These are phyloP conservation scores for Biston betularia DNA, from an alignment of 2,888 invertebrate species.

Conservation along the genomic window DNA sequence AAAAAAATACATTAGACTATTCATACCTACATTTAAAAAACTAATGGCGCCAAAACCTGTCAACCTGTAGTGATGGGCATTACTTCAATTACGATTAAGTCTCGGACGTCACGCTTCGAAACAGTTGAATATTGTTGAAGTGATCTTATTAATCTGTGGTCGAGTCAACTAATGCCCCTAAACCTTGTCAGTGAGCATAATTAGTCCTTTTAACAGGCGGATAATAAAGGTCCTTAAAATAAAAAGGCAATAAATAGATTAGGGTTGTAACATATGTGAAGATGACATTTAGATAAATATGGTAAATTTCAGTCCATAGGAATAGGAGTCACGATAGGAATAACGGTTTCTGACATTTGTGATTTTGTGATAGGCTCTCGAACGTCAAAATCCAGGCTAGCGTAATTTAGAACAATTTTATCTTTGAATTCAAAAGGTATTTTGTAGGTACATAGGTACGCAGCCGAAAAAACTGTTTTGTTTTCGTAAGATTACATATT, in stretches of 20 bases:
- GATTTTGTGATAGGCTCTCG: too few species aligned
- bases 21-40: constrained; percentile 31
- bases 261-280: constrained; percentile 28
- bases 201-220: constrained; percentile 55
- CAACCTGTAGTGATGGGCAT: constrained; percentile 56
- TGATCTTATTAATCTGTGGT: constrained; percentile 32
- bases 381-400: background rate
- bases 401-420: too few species aligned
- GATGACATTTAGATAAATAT: constrained; percentile 28
- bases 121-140: constrained; percentile 44
- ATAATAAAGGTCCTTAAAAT: constrained; percentile 47
- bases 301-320: background rate
- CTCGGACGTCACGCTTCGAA: constrained; percentile 53
- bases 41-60: constrained; percentile 63
- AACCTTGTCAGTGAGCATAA: constrained; percentile 66
- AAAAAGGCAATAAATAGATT: constrained; percentile 41
- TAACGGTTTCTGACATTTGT: background rate
- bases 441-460: too few species aligned
- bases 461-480: too few species aligned
- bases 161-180: constrained; percentile 57
- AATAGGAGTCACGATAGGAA: background rate
- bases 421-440: too few species aligned
- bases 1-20: too few species aligned
- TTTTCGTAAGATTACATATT: too few species aligned
- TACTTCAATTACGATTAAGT: constrained; percentile 64